phyloP scores from a whole-genome alignment of 2,888 invertebrate species.

The Gisinianus flammeolus region DNA sequence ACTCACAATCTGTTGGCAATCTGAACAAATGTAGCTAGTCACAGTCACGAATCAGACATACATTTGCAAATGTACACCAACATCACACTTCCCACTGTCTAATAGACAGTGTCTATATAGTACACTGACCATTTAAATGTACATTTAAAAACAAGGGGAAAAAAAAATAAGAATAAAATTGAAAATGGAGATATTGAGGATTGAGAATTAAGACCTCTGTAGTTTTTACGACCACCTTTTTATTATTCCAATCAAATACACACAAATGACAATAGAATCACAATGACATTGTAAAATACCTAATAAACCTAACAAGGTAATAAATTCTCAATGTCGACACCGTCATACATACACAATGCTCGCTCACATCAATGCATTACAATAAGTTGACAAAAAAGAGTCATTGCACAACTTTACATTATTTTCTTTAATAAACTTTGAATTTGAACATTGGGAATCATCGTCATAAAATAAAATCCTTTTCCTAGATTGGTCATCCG shows the following conservation, averaged over 20 bases:
- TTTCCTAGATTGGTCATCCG: too few species aligned
- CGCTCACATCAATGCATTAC: not conserved
- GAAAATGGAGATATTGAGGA: not conserved
- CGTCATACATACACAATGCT: not conserved
- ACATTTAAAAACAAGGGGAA: not conserved
- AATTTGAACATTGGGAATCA: not conserved
- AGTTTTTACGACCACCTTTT: not conserved
- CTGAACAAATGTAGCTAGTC: too few species aligned
- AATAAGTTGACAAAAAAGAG: not conserved
- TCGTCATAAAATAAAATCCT: too few species aligned
- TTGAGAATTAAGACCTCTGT: not conserved
- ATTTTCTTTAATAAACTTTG: not conserved
- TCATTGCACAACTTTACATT: not conserved
- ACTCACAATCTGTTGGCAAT: too few species aligned
- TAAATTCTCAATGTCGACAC: not conserved
- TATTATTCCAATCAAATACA: not conserved
- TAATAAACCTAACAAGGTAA: not conserved
- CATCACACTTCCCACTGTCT: too few species aligned
- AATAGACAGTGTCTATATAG: too few species aligned
- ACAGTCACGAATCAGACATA: too few species aligned
- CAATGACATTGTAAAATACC: not conserved
- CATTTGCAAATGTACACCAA: too few species aligned
- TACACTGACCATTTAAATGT: too few species aligned
- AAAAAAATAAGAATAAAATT: not conserved
- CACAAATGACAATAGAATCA: not conserved